Evolutionary conservation across 2,888 invertebrate species (phyloP).

Genomic region (Pandemis heparana): DNA sequence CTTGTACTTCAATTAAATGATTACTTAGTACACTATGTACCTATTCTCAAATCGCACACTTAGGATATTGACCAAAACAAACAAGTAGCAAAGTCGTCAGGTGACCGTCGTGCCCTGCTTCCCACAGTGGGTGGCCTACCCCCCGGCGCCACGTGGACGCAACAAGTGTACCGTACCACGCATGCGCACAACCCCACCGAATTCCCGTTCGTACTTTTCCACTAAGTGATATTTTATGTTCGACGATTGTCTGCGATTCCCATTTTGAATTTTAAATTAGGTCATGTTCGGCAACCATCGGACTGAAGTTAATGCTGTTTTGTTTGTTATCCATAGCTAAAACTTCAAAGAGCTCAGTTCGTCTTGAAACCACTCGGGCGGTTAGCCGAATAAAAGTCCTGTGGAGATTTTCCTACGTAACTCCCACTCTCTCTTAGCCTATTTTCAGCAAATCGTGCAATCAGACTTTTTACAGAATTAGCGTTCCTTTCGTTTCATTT

Average conservation of each 20-base stretch:
- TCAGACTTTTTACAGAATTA: background rate
- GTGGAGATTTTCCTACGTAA: background rate
- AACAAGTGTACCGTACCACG: constrained; percentile 73
- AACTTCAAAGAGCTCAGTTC: background rate
- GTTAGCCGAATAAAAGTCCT: background rate
- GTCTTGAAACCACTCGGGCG: background rate
- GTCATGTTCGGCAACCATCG: background rate
- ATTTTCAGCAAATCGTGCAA: background rate
- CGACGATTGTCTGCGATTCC: constrained; percentile 20
- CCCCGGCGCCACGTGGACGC: constrained; percentile 69
- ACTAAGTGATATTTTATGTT: constrained; percentile 50
- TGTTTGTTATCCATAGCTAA: background rate
- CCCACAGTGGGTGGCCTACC: constrained; percentile 53
- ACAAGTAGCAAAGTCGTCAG: constrained; percentile 50
- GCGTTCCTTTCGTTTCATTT: background rate
- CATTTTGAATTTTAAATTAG: constrained; percentile 24
- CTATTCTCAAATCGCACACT: constrained; percentile 7
- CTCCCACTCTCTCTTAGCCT: background rate
- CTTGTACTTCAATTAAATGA: background rate
- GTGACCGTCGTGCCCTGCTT: constrained; percentile 57
- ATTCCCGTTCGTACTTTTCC: constrained; percentile 71
- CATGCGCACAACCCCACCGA: constrained; percentile 66
- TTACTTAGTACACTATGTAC: background rate
- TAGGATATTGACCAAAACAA: constrained; percentile 38
- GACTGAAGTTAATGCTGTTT: background rate